Percentiles rank a stretch among this genome's conserved stretches.
These are phyloP conservation scores for Lochmaea capreae DNA, from an alignment of 2,888 invertebrate species.

Conservation along the genomic window DNA sequence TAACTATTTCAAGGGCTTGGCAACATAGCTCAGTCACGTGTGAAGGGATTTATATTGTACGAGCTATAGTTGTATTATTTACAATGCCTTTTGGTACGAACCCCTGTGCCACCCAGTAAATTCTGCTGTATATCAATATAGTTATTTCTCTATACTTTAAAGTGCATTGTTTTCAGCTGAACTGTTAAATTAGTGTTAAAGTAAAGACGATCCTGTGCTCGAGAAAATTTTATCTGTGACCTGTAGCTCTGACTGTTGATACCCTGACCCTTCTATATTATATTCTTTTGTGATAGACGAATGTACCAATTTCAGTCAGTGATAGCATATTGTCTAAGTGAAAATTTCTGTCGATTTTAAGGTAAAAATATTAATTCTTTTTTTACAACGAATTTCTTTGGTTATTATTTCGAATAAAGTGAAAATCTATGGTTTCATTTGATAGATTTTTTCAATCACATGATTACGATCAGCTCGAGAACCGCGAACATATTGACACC, in stretches of 20 bases:
- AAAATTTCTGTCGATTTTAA: slow-evolving; percentile 20
- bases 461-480: too few species aligned
- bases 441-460: neutral
- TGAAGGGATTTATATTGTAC: too few species aligned
- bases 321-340: slow-evolving; percentile 26
- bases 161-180: too few species aligned
- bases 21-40: too few species aligned
- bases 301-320: slow-evolving; percentile 38
- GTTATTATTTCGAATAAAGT: neutral
- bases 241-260: slow-evolving; percentile 52
- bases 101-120: too few species aligned
- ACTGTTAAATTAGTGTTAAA: neutral
- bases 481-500: too few species aligned
- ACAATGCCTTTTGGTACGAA: too few species aligned
- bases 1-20: too few species aligned
- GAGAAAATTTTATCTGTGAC: slow-evolving; percentile 51
- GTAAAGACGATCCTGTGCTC: slow-evolving; percentile 20
- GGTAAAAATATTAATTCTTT: slow-evolving; percentile 21
- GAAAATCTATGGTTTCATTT: neutral
- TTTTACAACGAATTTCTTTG: neutral
- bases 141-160: too few species aligned
- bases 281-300: slow-evolving; percentile 47
- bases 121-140: too few species aligned
- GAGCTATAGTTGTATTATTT: too few species aligned
- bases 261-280: slow-evolving; percentile 55